Evolutionary conservation across 2,113 vertebrate species (phyloP).

Genomic region (Calyptommatus sinebrachiatus): DNA sequence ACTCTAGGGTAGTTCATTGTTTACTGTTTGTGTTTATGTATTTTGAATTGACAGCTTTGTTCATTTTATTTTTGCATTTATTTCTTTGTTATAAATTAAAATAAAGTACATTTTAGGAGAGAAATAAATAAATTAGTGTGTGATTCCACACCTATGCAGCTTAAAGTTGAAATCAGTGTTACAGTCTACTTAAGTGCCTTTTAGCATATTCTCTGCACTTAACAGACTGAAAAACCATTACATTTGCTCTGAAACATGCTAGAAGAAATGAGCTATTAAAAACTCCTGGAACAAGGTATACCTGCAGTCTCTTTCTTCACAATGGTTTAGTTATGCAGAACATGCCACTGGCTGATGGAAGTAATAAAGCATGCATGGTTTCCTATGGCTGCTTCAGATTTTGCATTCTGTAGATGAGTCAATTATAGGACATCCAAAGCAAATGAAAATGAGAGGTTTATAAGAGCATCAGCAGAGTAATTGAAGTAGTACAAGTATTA

Average conservation of each 20-base stretch:
- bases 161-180: neutral
- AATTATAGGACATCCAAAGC: neutral
- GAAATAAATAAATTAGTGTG: too few species aligned
- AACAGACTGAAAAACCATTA: neutral
- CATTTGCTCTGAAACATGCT: neutral
- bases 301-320: fast-evolving
- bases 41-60: too few species aligned
- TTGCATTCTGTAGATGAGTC: neutral
- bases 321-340: neutral
- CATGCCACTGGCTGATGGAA: neutral
- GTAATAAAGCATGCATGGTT: neutral
- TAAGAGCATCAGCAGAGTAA: neutral
- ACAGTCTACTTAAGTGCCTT: neutral
- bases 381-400: neutral
- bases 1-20: too few species aligned
- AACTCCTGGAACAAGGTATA: neutral
- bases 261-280: neutral
- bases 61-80: too few species aligned
- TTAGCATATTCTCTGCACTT: neutral
- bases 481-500: neutral
- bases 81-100: too few species aligned
- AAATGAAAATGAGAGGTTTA: neutral
- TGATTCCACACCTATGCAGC: neutral
- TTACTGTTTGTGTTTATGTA: too few species aligned
- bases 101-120: too few species aligned